These are phyloP conservation scores for Danaus chrysippus DNA, from an alignment of 2,888 invertebrate species.

Conservation along the genomic window DNA sequence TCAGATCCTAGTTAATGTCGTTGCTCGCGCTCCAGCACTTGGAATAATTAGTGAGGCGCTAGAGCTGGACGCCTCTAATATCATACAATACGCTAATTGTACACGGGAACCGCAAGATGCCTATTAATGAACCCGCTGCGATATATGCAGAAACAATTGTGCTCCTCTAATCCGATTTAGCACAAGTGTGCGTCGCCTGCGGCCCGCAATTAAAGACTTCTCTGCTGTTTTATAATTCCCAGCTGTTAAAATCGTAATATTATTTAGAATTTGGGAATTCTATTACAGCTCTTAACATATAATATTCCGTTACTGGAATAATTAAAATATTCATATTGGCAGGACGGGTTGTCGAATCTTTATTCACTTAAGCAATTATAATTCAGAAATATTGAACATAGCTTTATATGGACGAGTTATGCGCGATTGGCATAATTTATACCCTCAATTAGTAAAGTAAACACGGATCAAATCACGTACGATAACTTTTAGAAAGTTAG, in stretches of 20 bases:
- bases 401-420: not conserved
- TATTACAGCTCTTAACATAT: not conserved
- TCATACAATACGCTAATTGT: constrained; percentile 32
- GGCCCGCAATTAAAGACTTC: constrained; percentile 3
- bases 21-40: constrained; percentile 25
- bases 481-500: no score
- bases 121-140: constrained; percentile 22
- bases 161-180: constrained; percentile 15
- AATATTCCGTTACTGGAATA: not conserved
- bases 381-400: not conserved
- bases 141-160: constrained; percentile 18
- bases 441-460: no score
- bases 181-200: constrained; percentile 3
- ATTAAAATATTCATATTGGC: no score
- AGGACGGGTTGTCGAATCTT: not conserved
- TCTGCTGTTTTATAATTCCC: constrained; percentile 3
- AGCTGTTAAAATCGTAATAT: not conserved
- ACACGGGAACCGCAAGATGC: constrained; percentile 29
- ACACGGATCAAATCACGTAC: no score
- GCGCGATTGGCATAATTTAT: no score
- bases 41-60: constrained; percentile 35
- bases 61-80: constrained; percentile 31
- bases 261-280: not conserved
- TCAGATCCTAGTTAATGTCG: constrained; percentile 28
- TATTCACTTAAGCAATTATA: not conserved